A percentile compares a stretch with the other conserved stretches of the same genome.
Evolutionary conservation across 2,888 invertebrate genomes (phyloP).

Genomic region (Masnerella sp.): DNA sequence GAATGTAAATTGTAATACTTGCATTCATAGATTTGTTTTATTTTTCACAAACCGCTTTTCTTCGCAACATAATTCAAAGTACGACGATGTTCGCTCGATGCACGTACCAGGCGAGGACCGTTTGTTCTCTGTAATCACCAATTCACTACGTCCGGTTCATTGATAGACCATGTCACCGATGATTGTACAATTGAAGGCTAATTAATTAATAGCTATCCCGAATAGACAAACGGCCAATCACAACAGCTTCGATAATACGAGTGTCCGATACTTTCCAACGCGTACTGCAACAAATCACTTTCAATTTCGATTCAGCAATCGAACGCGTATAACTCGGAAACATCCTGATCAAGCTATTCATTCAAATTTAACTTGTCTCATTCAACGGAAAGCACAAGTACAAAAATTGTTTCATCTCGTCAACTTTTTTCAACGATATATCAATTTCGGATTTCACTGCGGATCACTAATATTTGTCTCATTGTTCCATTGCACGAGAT

Average conservation of each 20-base stretch:
- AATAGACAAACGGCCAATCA: constrained; percentile 53
- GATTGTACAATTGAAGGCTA: constrained; percentile 52
- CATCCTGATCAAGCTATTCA: constrained; percentile 46
- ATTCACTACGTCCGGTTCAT: constrained; percentile 58
- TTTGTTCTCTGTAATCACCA: constrained; percentile 50
- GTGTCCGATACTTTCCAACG: constrained; percentile 41
- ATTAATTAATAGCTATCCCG: constrained; percentile 53
- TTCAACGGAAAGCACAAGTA: background rate
- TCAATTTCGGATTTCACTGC: no score
- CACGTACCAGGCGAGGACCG: constrained; percentile 18
- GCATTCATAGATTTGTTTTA: no score
- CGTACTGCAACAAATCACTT: constrained; percentile 48
- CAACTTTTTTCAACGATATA: no score
- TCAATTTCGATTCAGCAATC: constrained; percentile 33
- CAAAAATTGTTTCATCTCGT: constrained; percentile 14
- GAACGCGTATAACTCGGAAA: constrained; percentile 14
- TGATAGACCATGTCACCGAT: constrained; percentile 47
- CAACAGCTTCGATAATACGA: constrained; percentile 47
- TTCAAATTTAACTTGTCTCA: constrained; percentile 26
- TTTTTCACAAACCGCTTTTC: background rate
- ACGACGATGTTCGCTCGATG: constrained; percentile 5
- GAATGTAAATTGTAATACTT: no score
- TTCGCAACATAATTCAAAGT: constrained; percentile 22
- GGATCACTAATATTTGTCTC: no score
- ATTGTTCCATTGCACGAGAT: no score